Evolutionary conservation across 2,113 vertebrate genomes (phyloP), one percentile per base, ranked within the genome.

Genomic region (Coptodon bakossiorum): DNA sequence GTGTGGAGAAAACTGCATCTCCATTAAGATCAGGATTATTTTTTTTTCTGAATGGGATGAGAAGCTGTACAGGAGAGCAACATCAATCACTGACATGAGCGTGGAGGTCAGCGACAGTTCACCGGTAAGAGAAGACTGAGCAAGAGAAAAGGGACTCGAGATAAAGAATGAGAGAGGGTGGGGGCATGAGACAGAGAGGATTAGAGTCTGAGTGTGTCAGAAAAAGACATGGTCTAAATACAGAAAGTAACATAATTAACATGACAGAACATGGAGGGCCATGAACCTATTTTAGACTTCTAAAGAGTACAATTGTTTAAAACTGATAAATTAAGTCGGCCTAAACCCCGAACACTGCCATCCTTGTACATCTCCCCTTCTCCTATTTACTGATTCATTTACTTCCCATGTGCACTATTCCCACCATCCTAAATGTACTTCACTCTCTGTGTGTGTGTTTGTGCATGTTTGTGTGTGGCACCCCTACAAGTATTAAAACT

Each of bases 61-160:
- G 54, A 59, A 86, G 88, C 27, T 82, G 80, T 85, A 71, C 76
- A 82, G 86, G 81, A 90, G 88, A 57, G 80, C 57, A 8, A 53
- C 92, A 92, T 95, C 86, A 82, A 91, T 95, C 92, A 95, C 85
- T 81, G 87, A 93, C 90, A 83, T 9, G 56, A 93, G 68, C 19
- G 3, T 7, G 3, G 85, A 86, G 93, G 93, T 95, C 94, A 92
- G 87, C 84, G 3, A 86, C 80, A 93, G 95, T 94, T 95, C 92
- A 94, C 71, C 5, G 63, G 17, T 57, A 54, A 59, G 79, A 78
- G 12, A 83, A 86, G 87, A 88, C 31, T 4, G 76, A 94, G 76
- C 73, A 24, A 80, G 52, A 84, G 78, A 38, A 76, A 80, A 80
- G 54, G 48, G 80, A 82, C 22, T 68, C 4, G 52, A 88, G 86